A percentile compares a stretch with the other conserved stretches of the same genome.
Evolutionary conservation across 2,113 vertebrate species (phyloP).

Genomic region (Sander lucioperca): DNA sequence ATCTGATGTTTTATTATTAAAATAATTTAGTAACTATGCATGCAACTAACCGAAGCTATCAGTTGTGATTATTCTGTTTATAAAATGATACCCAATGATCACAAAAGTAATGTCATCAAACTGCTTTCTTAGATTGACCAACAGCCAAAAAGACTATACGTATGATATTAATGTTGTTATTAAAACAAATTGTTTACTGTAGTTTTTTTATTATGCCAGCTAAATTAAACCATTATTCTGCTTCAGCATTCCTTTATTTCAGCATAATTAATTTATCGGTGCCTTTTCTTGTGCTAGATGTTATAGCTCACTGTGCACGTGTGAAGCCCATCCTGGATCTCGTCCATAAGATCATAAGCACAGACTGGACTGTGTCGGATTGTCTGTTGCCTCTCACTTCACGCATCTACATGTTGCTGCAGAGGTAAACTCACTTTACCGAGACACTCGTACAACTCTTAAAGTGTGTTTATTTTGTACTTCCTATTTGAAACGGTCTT

Average conservation of each 20-base stretch:
- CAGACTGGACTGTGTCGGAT: conserved; percentile 94
- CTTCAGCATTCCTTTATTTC: not conserved
- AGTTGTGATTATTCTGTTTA: no score
- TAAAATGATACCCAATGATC: no score
- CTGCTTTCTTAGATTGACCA: no score
- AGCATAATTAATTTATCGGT: not conserved
- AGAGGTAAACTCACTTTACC: conserved; percentile 85
- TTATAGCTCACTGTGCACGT: conserved; percentile 92
- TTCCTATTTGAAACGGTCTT: not conserved
- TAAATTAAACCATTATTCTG: no score
- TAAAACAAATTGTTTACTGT: no score
- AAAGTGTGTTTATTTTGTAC: not conserved
- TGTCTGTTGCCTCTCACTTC: conserved; percentile 96
- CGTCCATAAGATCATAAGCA: conserved; percentile 96
- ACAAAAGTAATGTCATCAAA: no score
- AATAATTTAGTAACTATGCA: no score
- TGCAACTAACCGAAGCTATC: no score
- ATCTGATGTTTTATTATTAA: no score
- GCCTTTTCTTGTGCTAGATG: conserved; percentile 82
- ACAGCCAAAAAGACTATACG: no score
- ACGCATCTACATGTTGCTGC: conserved; percentile 97
- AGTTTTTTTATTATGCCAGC: no score
- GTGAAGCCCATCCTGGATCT: conserved; percentile 97
- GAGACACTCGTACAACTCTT: not conserved
- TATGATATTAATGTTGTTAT: no score